Base-by-base conservation (phyloP, 2,113 vertebrate species). In the Saguinus imperator region DNA sequence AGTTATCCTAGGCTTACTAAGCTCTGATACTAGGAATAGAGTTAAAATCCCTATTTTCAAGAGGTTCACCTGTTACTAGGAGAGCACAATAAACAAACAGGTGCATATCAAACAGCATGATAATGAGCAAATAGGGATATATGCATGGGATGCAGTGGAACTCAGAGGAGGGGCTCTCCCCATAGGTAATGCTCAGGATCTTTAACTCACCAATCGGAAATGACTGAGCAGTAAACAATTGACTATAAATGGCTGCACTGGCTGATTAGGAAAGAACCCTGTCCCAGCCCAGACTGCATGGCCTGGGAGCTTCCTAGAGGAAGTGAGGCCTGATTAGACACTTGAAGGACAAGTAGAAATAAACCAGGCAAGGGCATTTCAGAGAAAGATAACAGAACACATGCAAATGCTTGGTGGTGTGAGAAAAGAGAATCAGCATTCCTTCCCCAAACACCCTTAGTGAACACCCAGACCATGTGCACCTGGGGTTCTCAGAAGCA, bases 261-360 rank as follows among this genome's bases (percentile, higher is more conserved):
- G 11, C 50, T 61, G 35, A 81, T 76, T 45, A 40, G 14, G 32
- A 91, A 87, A 91, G 72, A 87, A 52, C 2, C 43, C 13, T 66
- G 35, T 57, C 13, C 35, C 17, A 55, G 37, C 5, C 77, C 48
- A 23, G 75, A 68, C 35, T 72, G 66, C 40, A 61, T 43, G 45
- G 57, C n/a, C n/a, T 68, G 50, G 45, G 57, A 84, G 17, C 21
- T 94, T 92, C 81, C 97, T 86, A 14, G 11, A 95, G 91, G 95
- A 97, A 96, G 77, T 50, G 66, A 94, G 12, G 45, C 17, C 70
- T 85, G 58, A 85, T 77, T 68, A 94, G 91, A 91, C 81, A 77
- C 57, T 66, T 55, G 18, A 88, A 94, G 21, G 50, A 85, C 45
- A 73, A 66, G 87, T 45, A 43, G 64, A 95, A 89, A 91, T 81